Conservation (phyloP, 1,140 invertebrate genomes). For the Leptopilina clavipes region DNA sequence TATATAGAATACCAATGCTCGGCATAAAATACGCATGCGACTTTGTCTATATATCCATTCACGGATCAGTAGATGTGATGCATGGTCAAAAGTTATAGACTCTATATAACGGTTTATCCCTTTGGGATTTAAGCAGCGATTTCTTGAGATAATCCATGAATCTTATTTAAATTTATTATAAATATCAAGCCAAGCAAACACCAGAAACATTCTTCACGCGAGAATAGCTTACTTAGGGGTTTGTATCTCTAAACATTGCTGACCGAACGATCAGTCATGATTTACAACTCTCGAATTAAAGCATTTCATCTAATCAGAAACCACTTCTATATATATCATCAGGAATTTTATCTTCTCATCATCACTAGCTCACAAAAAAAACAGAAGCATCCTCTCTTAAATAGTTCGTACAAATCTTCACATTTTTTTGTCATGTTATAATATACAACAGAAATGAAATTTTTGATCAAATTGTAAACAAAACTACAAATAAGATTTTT, state of each 20-base stretch:
- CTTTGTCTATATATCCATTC: constrained; percentile 30
- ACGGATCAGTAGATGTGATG: constrained; percentile 31
- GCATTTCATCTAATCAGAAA: neutral
- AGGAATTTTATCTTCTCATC: neutral
- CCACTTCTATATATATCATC: neutral
- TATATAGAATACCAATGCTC: neutral
- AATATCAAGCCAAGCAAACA: neutral
- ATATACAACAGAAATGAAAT: too few relatives aligned
- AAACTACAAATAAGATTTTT: too few relatives aligned
- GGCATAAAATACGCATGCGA: constrained; percentile 8
- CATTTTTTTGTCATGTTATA: too few relatives aligned
- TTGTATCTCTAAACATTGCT: neutral
- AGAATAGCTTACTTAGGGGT: constrained; percentile 25
- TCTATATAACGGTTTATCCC: constrained; percentile 5
- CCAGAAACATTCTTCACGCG: constrained; percentile 30
- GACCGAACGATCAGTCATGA: neutral
- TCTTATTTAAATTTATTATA: constrained; percentile 26
- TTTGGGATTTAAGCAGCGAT: neutral
- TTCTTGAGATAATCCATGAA: neutral
- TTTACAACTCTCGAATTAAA: neutral
- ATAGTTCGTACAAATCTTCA: too few relatives aligned
- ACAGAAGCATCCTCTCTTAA: too few relatives aligned
- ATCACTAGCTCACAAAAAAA: too few relatives aligned
- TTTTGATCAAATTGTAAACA: too few relatives aligned
- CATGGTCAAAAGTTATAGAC: constrained; percentile 24